Evolutionary conservation across 1,140 invertebrate genomes (phyloP).

Genomic region (Drosophila ogumai): DNA sequence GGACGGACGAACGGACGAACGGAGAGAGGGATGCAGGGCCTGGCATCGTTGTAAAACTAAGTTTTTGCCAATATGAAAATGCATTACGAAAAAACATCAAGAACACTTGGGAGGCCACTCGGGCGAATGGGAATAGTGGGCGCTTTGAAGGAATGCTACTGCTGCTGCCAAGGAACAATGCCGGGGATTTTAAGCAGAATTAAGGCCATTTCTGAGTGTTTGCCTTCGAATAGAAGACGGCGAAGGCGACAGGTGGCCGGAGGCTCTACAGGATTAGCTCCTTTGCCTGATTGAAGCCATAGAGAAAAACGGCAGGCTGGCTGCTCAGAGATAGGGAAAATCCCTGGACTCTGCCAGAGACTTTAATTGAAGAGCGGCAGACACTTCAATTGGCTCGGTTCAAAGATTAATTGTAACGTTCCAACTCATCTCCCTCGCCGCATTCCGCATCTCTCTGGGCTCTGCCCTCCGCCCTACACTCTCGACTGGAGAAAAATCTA

Average conservation of each 20-base stretch:
- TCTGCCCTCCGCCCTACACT: not conserved
- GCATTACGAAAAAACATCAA: slow-evolving; percentile 57
- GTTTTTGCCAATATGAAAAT: slow-evolving; percentile 79
- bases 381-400: slow-evolving; percentile 72
- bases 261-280: slow-evolving; percentile 55
- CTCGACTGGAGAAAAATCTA: slow-evolving; percentile 56
- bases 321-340: slow-evolving; percentile 12
- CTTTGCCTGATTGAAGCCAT: slow-evolving; percentile 49
- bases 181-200: slow-evolving; percentile 71
- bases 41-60: slow-evolving; percentile 66
- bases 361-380: slow-evolving; percentile 63
- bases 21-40: slow-evolving; percentile 7
- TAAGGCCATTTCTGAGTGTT: slow-evolving; percentile 75
- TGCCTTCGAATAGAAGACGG: slow-evolving; percentile 50
- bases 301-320: slow-evolving; percentile 17
- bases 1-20: slow-evolving; percentile 27
- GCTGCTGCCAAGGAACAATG: slow-evolving; percentile 67
- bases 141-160: not conserved
- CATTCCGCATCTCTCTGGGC: not conserved
- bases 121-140: slow-evolving; percentile 9
- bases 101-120: slow-evolving; percentile 39
- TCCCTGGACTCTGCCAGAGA: slow-evolving; percentile 11
- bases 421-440: slow-evolving; percentile 9
- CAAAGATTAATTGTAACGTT: slow-evolving; percentile 68
- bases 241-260: slow-evolving; percentile 30